Percentiles rank a stretch among this genome's conserved stretches.
Conservation (phyloP, 1,140 invertebrate species). For the Drosophila suzukii region DNA sequence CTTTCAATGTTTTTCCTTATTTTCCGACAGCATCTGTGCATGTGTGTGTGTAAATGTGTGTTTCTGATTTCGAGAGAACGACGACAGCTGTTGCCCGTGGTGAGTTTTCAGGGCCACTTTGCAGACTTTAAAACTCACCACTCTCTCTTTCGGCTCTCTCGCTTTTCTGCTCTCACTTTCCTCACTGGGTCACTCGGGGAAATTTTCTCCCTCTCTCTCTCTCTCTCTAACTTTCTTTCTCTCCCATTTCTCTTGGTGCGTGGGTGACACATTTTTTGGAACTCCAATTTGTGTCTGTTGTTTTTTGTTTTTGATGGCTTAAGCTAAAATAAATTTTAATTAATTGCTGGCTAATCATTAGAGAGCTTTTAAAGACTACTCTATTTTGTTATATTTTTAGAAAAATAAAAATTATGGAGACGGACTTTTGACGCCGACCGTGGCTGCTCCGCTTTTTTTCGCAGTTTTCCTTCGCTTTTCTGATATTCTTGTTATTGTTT, state of each 20-base stretch:
- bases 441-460: conserved; percentile 17
- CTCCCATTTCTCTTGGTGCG: conserved; percentile 35
- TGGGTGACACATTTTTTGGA: conserved; percentile 55
- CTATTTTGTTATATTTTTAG: conserved; percentile 22
- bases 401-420: not conserved
- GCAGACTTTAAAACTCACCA: conserved; percentile 58
- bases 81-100: conserved; percentile 67
- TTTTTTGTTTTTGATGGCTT: conserved; percentile 35
- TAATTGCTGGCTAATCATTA: conserved; percentile 70
- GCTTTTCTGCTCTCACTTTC: conserved; percentile 9
- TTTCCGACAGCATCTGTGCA: conserved; percentile 2
- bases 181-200: conserved; percentile 53
- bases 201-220: conserved; percentile 38
- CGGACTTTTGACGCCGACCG: conserved; percentile 13
- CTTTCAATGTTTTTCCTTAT: conserved; percentile 37
- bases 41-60: conserved; percentile 13
- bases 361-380: conserved; percentile 16
- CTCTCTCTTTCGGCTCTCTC: conserved; percentile 27
- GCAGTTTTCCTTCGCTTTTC: conserved; percentile 31
- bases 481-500: conserved; percentile 18
- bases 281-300: conserved; percentile 44
- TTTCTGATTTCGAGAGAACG: conserved; percentile 47
- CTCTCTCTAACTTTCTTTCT: conserved; percentile 14
- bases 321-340: conserved; percentile 73
- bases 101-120: conserved; percentile 45